Conservation (phyloP, 2,113 vertebrate genomes). For the Chelonoidis abingdonii region DNA sequence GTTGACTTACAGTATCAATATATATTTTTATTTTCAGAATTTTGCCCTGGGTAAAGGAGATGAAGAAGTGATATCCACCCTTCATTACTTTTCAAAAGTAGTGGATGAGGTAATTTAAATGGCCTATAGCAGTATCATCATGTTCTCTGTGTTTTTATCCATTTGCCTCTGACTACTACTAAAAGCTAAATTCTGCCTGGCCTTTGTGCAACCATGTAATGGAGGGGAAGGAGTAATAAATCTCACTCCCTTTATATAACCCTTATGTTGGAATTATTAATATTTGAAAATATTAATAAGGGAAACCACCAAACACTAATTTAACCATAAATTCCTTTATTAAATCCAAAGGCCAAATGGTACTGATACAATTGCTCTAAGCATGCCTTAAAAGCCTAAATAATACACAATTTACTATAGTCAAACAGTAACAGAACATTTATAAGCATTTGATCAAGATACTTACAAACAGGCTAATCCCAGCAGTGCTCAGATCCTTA, state of each 20-base stretch:
- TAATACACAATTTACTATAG: not conserved
- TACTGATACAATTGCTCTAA: not conserved
- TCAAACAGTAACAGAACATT: not conserved
- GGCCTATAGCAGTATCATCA: not conserved
- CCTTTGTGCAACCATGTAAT: not conserved
- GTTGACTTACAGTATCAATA: not conserved
- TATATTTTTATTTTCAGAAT: slow-evolving; percentile 83
- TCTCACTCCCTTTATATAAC: not conserved
- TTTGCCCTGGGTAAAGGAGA: slow-evolving; percentile 98
- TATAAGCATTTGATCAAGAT: not conserved
- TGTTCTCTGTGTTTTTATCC: not conserved
- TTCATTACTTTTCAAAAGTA: slow-evolving; percentile 93
- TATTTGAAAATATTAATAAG: not conserved
- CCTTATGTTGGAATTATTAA: not conserved
- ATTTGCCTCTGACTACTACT: not conserved
- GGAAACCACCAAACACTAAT: not conserved
- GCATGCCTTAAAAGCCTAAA: not conserved
- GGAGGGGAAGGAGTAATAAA: not conserved
- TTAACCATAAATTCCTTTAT: not conserved
- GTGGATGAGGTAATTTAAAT: slow-evolving; percentile 90
- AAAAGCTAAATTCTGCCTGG: not conserved
- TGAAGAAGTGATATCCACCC: slow-evolving; percentile 94
- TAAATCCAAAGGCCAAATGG: not conserved
- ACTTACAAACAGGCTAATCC: not conserved
- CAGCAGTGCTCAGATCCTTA: not conserved